These are phyloP conservation scores for Drosophila repletoides DNA, from an alignment of 1,140 invertebrate species.

Conservation along the genomic window DNA sequence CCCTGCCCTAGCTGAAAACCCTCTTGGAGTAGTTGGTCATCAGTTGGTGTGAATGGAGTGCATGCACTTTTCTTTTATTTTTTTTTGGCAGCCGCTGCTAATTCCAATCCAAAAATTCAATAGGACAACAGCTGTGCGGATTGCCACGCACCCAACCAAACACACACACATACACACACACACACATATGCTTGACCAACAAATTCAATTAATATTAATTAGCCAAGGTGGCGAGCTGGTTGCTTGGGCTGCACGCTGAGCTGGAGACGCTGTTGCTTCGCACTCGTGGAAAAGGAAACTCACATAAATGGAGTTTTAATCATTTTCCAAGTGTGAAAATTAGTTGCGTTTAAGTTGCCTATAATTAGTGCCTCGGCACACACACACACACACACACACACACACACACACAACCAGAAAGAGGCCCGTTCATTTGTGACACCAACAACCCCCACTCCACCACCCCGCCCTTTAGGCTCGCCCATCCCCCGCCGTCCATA, in stretches of 20 bases:
- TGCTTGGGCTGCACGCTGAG: conserved; percentile 45
- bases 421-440: conserved; percentile 44
- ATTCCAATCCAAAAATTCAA: conserved; percentile 51
- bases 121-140: conserved; percentile 61
- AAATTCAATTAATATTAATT: conserved; percentile 82
- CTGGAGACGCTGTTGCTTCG: conserved; percentile 58
- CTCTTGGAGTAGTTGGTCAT: conserved; percentile 30
- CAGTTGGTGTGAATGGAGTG: conserved; percentile 55
- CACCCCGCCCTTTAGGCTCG: conserved; percentile 5
- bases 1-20: conserved; percentile 25
- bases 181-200: conserved; percentile 33
- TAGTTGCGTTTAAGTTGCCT: conserved; percentile 78
- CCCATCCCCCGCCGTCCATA: background rate
- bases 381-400: no score
- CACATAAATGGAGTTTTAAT: conserved; percentile 79
- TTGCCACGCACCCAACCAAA: conserved; percentile 49
- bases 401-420: conserved; percentile 20
- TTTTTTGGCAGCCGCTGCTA: conserved; percentile 56
- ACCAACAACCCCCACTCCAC: conserved; percentile 9
- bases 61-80: conserved; percentile 33
- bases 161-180: conserved; percentile 6
- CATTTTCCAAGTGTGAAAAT: conserved; percentile 81
- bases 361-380: conserved; percentile 61
- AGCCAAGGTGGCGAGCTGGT: conserved; percentile 71
- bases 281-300: background rate